Evolutionary conservation across 2,797 vertebrate species (phyloP).

Genomic region (Eulemur coronatus): DNA sequence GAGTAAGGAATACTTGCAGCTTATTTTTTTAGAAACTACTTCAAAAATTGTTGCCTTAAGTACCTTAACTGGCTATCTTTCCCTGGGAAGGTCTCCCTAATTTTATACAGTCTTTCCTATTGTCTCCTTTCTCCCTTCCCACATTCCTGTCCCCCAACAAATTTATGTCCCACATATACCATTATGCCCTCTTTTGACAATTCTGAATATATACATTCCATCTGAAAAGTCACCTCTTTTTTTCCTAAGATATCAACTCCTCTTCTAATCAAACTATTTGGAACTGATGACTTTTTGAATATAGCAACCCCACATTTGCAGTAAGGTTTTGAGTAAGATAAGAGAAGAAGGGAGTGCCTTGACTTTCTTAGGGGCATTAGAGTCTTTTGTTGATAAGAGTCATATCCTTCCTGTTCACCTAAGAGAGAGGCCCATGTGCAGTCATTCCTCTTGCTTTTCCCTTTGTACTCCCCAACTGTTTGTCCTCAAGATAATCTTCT

Average conservation of each 20-base stretch:
- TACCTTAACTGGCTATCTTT: background rate
- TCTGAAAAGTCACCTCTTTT: background rate
- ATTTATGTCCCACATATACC: background rate
- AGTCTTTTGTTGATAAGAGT: background rate
- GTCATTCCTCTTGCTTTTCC: background rate
- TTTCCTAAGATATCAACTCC: background rate
- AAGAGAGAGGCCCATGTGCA: background rate
- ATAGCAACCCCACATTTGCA: background rate
- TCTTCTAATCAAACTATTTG: background rate
- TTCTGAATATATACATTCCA: background rate
- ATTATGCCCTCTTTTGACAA: background rate
- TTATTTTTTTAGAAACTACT: constrained; percentile 18
- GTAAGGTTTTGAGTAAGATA: background rate
- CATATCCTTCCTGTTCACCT: background rate
- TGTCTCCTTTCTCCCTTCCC: background rate
- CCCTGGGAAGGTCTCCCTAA: background rate
- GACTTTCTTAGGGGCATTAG: background rate
- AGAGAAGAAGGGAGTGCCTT: background rate
- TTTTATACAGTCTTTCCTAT: background rate
- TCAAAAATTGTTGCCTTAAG: background rate
- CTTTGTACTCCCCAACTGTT: background rate
- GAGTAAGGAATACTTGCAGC: background rate
- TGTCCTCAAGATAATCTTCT: background rate
- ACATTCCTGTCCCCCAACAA: background rate
- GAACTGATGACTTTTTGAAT: background rate